Conservation (phyloP, 37 sponge, comb jelly and placozoan species). For the Geodia barretti region DNA sequence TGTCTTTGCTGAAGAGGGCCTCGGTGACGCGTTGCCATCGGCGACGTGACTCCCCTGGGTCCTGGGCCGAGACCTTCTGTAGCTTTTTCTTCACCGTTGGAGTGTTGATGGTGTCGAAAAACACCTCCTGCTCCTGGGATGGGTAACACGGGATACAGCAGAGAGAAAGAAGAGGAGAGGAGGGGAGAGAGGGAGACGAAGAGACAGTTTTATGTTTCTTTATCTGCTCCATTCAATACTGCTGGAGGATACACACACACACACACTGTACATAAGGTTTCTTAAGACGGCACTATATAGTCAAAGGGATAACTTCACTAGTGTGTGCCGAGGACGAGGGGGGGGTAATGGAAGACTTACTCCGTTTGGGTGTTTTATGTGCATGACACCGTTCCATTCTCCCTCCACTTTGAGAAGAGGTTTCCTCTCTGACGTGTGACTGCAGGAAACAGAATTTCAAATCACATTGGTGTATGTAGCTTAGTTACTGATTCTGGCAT, state of each 20-base stretch:
- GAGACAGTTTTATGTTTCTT: too few species aligned
- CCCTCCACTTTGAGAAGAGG: constrained; percentile 87
- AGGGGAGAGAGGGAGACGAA: too few species aligned
- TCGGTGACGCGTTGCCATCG: constrained; percentile 86
- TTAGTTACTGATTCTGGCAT: too few species aligned
- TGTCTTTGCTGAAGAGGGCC: constrained; percentile 61
- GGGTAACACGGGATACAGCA: too few species aligned
- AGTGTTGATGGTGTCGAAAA: constrained; percentile 78
- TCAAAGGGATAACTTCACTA: too few species aligned
- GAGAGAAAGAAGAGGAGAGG: background rate
- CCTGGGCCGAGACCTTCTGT: constrained; percentile 69
- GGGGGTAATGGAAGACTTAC: constrained; percentile 12
- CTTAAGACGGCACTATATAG: background rate
- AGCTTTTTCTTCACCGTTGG: constrained; percentile 89
- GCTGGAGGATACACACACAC: background rate
- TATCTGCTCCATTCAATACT: too few species aligned
- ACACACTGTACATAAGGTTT: background rate
- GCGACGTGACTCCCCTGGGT: constrained; percentile 74
- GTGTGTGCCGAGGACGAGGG: too few species aligned
- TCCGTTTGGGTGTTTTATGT: constrained; percentile 73
- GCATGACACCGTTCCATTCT: constrained; percentile 98
- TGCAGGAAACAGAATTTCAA: constrained; percentile 21
- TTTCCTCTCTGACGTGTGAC: constrained; percentile 74
- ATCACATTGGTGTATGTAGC: too few species aligned
- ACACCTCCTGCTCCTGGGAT: constrained; percentile 79